phyloP scores from a whole-genome alignment of 2,797 vertebrate species.

The Tokudaia tokunoshimensis region DNA sequence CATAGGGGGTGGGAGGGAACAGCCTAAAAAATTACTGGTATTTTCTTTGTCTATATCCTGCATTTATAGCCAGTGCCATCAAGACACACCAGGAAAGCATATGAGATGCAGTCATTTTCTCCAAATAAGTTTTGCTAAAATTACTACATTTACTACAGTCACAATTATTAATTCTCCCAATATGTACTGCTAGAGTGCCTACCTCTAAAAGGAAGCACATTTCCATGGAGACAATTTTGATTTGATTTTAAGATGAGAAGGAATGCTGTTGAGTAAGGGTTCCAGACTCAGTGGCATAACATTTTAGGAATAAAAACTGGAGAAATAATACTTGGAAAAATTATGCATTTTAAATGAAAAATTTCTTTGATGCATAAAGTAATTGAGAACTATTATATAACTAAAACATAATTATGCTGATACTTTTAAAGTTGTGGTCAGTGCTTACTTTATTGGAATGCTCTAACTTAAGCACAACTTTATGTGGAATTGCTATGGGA shows the following conservation, averaged over 20 bases:
- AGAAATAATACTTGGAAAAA: not conserved
- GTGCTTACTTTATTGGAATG: not conserved
- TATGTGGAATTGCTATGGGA: conserved; percentile 42
- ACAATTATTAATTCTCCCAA: conserved; percentile 66
- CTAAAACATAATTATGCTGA: not conserved
- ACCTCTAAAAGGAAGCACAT: not conserved
- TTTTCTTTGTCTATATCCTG: conserved; percentile 73
- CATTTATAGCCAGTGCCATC: conserved; percentile 20
- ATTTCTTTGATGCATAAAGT: conserved; percentile 57
- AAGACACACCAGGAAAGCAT: conserved; percentile 66
- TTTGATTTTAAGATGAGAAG: not conserved
- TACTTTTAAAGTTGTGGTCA: conserved; percentile 61
- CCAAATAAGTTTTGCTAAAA: conserved; percentile 72
- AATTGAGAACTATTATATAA: not conserved
- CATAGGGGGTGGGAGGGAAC: conserved; percentile 61
- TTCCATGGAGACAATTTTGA: not conserved
- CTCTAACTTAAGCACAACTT: conserved; percentile 54
- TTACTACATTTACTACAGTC: conserved; percentile 41
- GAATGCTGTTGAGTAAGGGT: not conserved
- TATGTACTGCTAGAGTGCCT: not conserved
- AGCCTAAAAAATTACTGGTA: conserved; percentile 65
- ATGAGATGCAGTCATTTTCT: conserved; percentile 60
- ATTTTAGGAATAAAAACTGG: not conserved
- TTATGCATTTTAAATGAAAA: not conserved
- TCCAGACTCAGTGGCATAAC: not conserved